Evolutionary conservation across 2,888 invertebrate species (phyloP), one percentile per base, ranked within the genome.

Genomic region (Nezara viridula): DNA sequence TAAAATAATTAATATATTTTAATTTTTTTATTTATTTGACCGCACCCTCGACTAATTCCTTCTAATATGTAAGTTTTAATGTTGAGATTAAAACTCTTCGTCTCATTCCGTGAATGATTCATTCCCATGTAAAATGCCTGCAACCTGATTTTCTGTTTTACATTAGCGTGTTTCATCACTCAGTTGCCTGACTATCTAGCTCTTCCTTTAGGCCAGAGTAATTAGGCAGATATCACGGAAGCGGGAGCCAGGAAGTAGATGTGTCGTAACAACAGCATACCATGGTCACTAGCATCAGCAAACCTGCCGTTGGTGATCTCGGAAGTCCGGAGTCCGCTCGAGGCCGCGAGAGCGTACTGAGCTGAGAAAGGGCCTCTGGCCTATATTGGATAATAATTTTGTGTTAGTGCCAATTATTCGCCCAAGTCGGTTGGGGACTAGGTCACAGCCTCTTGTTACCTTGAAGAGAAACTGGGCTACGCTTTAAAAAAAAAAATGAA

Each of bases 221-320:
- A 81, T 81, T 81, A 81, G 12, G 9, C 44, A 81, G n/a, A 44
- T 81, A 81, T 47, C 81, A n/a, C 81, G 81, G 81, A 81, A 81
- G 81, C 24, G 16, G 40, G 10, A 1, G 44, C n/a, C 81, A 24
- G 81, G 81, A 81, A 81, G 81, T 81, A 81, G 81, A 47, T n/a
- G 37, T 81, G n/a, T 81, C 32, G 81, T 81, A 81, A 47, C n/a
- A 47, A 40, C 24, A 44, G 81, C 14, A 47, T 44, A 24, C 44
- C 81, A 81, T 81, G 81, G 81, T 47, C 40, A 81, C 14, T 12
- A n/a, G 40, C 40, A 24, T 44, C 44, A 47, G n/a, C 40, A 44
- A 7, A 2, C 44, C 21, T 40, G 77, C 40, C 10, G 81, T 19
- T 77, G 0, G 44, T 44, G 44, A 47, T n/a, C 44, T 81, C 44